Evolutionary conservation across 2,113 vertebrate species (phyloP).

Genomic region (Embiotoca jacksoni): DNA sequence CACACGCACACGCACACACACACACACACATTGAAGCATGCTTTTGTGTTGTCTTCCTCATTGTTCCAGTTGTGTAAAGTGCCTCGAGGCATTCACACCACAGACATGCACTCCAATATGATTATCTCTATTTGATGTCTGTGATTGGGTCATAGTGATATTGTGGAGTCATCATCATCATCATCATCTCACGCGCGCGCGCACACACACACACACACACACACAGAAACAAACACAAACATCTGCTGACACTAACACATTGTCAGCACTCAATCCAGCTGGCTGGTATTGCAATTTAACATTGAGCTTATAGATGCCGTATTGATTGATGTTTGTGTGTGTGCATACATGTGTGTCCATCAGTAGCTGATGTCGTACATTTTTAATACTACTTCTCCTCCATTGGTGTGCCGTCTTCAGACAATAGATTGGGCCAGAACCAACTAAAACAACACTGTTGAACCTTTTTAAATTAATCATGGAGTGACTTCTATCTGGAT

Average conservation of each 20-base stretch:
- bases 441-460: not conserved
- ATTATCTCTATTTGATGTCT: slow-evolving; percentile 68
- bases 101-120: slow-evolving; percentile 49
- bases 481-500: too few relatives aligned
- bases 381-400: slow-evolving; percentile 1
- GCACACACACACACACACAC: slow-evolving; percentile 5
- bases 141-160: slow-evolving; percentile 60
- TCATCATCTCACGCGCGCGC: slow-evolving; percentile 17
- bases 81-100: slow-evolving; percentile 37
- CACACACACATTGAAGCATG: slow-evolving; percentile 1
- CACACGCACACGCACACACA: not conserved
- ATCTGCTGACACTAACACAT: slow-evolving; percentile 1
- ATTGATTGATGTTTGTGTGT: slow-evolving; percentile 34
- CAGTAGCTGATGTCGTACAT: not conserved
- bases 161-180: slow-evolving; percentile 39
- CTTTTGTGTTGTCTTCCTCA: slow-evolving; percentile 39
- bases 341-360: not conserved
- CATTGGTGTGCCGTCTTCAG: not conserved
- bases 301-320: not conserved
- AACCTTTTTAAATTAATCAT: not conserved
- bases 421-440: not conserved
- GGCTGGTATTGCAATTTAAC: slow-evolving; percentile 8
- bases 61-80: slow-evolving; percentile 36
- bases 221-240: not conserved
- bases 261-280: slow-evolving; percentile 25